Conservation (phyloP, 2,113 vertebrate species). For the Heterochromis multidens region DNA sequence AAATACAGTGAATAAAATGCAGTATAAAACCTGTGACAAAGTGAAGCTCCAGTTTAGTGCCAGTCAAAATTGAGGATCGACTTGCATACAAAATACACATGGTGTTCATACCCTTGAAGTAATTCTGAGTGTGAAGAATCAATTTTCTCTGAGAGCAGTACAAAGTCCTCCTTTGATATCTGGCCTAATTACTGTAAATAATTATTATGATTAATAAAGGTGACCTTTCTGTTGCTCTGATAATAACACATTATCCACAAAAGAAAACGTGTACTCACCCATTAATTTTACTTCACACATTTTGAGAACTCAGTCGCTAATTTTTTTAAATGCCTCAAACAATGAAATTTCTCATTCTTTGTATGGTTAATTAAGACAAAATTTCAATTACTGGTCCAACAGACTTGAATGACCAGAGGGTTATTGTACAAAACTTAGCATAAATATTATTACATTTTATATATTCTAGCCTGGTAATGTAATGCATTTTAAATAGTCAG, state of each 20-base stretch:
- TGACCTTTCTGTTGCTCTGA: conserved; percentile 66
- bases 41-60: not conserved
- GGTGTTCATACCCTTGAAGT: conserved; percentile 37
- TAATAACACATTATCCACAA: conserved; percentile 38
- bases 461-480: not conserved
- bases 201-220: conserved; percentile 71
- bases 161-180: conserved; percentile 58
- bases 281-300: conserved; percentile 36
- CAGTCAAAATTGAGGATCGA: not conserved
- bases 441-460: not conserved
- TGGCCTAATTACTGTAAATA: conserved; percentile 72
- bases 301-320: not conserved
- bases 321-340: conserved; percentile 25
- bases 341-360: not conserved
- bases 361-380: conserved; percentile 43
- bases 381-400: conserved; percentile 39
- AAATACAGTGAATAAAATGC: not conserved
- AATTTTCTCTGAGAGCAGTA: conserved; percentile 48
- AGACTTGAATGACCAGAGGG: conserved; percentile 17
- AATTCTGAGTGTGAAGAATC: conserved; percentile 62
- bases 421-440: conserved; percentile 4
- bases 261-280: conserved; percentile 1
- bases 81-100: conserved; percentile 16
- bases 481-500: not conserved
- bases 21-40: not conserved